phyloP scores from a whole-genome alignment of 2,113 vertebrate species.

The Xenopus tropicalis region DNA sequence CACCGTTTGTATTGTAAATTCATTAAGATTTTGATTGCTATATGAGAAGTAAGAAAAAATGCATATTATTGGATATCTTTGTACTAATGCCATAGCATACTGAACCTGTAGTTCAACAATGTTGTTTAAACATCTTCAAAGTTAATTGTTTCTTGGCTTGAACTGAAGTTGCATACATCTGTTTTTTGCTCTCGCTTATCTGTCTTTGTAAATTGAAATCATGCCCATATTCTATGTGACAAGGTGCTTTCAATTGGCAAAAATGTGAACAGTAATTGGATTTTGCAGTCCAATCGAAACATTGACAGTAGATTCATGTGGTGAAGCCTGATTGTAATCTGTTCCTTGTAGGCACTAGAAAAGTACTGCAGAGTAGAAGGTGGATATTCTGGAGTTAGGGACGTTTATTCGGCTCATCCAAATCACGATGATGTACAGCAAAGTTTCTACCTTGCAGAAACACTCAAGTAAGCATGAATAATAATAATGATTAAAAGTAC shows the following conservation, averaged over 20 bases:
- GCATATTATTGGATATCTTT: too few relatives aligned
- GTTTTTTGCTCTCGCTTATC: not conserved
- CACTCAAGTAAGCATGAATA: conserved; percentile 82
- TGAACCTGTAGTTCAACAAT: conserved; percentile 33
- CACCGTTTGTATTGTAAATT: too few relatives aligned
- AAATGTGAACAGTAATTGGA: conserved; percentile 31
- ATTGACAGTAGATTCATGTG: conserved; percentile 12
- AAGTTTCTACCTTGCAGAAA: conserved; percentile 96
- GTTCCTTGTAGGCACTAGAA: conserved; percentile 81
- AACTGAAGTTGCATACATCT: conserved; percentile 23
- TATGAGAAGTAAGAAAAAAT: too few relatives aligned
- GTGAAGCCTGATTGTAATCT: conserved; percentile 7
- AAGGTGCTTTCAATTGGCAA: conserved; percentile 15
- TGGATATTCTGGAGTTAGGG: conserved; percentile 89
- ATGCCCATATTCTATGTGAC: conserved; percentile 12
- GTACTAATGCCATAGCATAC: too few relatives aligned
- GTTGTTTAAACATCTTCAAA: conserved; percentile 20
- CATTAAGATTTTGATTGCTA: too few relatives aligned
- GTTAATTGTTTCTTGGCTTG: conserved; percentile 31
- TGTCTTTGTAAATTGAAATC: conserved; percentile 35
- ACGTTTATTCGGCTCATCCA: conserved; percentile 79
- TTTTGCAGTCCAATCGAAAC: conserved; percentile 31
- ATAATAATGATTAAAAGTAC: not conserved
- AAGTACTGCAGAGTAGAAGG: conserved; percentile 83
- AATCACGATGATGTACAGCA: conserved; percentile 93